Evolutionary conservation across 2,113 vertebrate species (phyloP).

Genomic region (Mola mola): DNA sequence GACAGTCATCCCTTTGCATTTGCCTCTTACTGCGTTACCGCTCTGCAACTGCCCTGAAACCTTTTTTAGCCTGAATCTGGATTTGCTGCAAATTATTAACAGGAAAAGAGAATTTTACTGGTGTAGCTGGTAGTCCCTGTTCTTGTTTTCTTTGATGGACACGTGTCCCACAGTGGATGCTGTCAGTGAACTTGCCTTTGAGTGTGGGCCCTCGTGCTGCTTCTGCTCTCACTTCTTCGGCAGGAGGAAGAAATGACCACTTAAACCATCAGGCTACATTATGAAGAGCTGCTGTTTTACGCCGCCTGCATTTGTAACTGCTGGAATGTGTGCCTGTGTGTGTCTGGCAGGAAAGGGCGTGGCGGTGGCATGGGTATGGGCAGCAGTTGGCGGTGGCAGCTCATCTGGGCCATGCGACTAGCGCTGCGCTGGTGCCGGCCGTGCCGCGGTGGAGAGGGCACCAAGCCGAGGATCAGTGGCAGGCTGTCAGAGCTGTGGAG

Average conservation of each 20-base stretch:
- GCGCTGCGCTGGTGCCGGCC: constrained; percentile 86
- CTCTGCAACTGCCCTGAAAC: constrained; percentile 23
- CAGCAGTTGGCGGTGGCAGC: constrained; percentile 85
- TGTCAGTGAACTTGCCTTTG: background rate
- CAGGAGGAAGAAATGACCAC: background rate
- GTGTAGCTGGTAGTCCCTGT: constrained; percentile 24
- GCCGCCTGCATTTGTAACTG: constrained; percentile 62
- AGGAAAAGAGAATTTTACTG: constrained; percentile 27
- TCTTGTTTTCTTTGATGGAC: constrained; percentile 30
- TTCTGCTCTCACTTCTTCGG: background rate
- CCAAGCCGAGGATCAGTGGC: constrained; percentile 51
- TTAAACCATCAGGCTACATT: constrained; percentile 26
- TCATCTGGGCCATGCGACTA: constrained; percentile 86
- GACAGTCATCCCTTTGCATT: constrained; percentile 37
- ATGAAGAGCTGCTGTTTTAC: constrained; percentile 68
- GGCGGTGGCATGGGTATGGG: constrained; percentile 78
- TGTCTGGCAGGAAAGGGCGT: constrained; percentile 58
- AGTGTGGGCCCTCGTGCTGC: background rate
- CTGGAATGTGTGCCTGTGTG: constrained; percentile 69
- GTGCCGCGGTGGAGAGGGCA: constrained; percentile 69
- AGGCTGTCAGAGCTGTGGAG: constrained; percentile 82
- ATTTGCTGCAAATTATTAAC: constrained; percentile 71
- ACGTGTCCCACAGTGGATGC: constrained; percentile 3
- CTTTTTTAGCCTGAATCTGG: constrained; percentile 28
- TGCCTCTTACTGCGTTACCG: constrained; percentile 63